Evolutionary conservation across 2,797 vertebrate species (phyloP).

Genomic region (Xyrichtys novacula): DNA sequence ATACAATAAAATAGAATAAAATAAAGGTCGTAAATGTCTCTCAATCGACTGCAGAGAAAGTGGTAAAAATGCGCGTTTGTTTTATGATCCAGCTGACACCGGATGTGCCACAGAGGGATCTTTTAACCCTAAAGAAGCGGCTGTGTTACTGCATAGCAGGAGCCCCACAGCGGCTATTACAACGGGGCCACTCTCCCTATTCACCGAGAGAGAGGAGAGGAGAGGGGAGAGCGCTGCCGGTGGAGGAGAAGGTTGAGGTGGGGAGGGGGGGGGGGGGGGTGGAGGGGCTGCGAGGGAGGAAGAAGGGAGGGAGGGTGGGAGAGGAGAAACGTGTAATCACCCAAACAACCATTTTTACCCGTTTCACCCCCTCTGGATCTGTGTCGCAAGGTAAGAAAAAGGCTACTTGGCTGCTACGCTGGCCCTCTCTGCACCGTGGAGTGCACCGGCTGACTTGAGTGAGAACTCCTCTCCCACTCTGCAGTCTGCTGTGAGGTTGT

Average conservation of each 20-base stretch:
- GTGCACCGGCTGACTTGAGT: slow-evolving; percentile 54
- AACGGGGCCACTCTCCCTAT: slow-evolving; percentile 58
- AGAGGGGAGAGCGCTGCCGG: slow-evolving; percentile 47
- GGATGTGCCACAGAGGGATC: slow-evolving; percentile 48
- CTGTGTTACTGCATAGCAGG: slow-evolving; percentile 54
- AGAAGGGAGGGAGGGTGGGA: slow-evolving; percentile 31
- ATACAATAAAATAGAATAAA: no score
- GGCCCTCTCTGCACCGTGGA: slow-evolving; percentile 61
- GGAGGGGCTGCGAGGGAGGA: neutral
- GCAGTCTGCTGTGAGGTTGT: slow-evolving; percentile 44
- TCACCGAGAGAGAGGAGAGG: slow-evolving; percentile 53
- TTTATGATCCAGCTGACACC: slow-evolving; percentile 42
- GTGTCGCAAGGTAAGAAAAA: slow-evolving; percentile 73
- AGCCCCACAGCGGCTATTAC: slow-evolving; percentile 54
- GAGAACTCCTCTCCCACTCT: slow-evolving; percentile 55
- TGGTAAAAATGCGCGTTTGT: slow-evolving; percentile 13
- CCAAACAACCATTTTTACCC: slow-evolving; percentile 79
- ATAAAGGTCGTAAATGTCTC: neutral
- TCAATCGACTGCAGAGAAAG: slow-evolving; percentile 14
- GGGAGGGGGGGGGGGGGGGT: neutral
- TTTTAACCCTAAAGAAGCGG: slow-evolving; percentile 34
- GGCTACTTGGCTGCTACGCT: slow-evolving; percentile 39
- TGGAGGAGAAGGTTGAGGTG: slow-evolving; percentile 6
- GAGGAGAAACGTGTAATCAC: slow-evolving; percentile 74
- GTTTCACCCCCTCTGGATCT: slow-evolving; percentile 76